Percentiles rank a stretch among this genome's conserved stretches.
These are phyloP conservation scores for Zootoca vivipara DNA, from an alignment of 2,113 vertebrate genomes.

Conservation along the genomic window DNA sequence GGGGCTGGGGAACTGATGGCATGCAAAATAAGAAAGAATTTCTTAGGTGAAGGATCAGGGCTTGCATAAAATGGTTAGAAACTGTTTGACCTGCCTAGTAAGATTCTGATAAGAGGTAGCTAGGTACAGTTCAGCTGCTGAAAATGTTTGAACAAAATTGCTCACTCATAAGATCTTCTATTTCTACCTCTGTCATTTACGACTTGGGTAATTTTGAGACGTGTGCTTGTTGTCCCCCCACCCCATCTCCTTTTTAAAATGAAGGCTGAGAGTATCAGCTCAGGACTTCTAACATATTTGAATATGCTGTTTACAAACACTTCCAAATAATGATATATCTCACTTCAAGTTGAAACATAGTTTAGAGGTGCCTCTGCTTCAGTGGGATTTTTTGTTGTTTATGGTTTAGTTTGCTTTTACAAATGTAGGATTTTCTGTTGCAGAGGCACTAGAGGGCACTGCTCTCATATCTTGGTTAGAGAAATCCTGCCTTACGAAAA, in stretches of 20 bases:
- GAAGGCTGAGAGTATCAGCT: not conserved
- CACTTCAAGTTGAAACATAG: not conserved
- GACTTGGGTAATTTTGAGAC: not conserved
- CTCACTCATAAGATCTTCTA: not conserved
- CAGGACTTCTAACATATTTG: not conserved
- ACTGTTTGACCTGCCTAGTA: not conserved
- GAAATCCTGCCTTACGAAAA: not conserved
- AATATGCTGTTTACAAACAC: not conserved
- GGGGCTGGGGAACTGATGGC: too few species aligned
- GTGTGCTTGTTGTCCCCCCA: not conserved
- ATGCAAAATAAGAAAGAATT: not conserved
- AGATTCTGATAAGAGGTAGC: too few species aligned
- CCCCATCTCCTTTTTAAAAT: not conserved
- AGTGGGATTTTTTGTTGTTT: not conserved
- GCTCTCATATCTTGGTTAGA: not conserved
- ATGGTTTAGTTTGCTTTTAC: not conserved
- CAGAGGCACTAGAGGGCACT: constrained; percentile 28
- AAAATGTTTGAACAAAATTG: not conserved
- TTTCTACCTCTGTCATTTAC: not conserved
- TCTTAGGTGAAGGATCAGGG: not conserved
- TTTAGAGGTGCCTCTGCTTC: not conserved
- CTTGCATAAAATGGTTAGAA: not conserved
- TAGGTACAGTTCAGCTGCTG: not conserved
- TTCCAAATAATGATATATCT: not conserved
- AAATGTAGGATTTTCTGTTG: not conserved